Evolutionary conservation across 2,113 vertebrate species (phyloP), one percentile per base, ranked within the genome.

Genomic region (Notechis scutatus): DNA sequence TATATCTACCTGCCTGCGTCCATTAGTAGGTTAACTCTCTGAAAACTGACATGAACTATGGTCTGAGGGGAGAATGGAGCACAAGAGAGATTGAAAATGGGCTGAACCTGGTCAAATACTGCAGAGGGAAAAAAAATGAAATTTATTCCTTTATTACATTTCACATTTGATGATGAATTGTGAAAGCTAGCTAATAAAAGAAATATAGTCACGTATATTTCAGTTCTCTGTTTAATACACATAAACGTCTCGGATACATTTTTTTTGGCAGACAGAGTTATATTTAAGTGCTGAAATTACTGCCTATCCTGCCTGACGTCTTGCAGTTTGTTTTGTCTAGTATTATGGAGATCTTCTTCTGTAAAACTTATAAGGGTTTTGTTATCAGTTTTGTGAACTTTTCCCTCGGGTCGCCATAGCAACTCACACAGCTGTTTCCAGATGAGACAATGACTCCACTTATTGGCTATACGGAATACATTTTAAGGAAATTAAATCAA

Each of bases 401-500:
- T 93, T 81, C 91, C 87, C 86, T 94, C 88, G 5, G 0, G 0
- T 95, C 91, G 87, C 61, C 50, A 14, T 92, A 92, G 90, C 91
- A 91, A 90, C 95, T 50, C 88, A 88, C 59, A 81, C 85, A 96
- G 61, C 89, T 91, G 87, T 92, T 93, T 95, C 92, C 88, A 95
- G 55, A 69, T 92, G 85, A 92, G 94, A 91, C 89, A 47, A 90
- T 24, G 91, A 0, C 54, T 89, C 15, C 94, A 47, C 54, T 95
- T 94, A 85, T 55, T 56, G 87, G 23, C 1, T 55, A 3, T 11
- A 69, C 69, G 10, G 18, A 89, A 90, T 69, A 91, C 90, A 86
- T 94, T 93, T 94, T 42, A 89, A 87, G 29, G 15, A 88, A 92
- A 69, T 94, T 92, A 93, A 94, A 94, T 9, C 85, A 93, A 59